Conservation (phyloP, 2,888 invertebrate species). For the Drosophila fulvimacula region DNA sequence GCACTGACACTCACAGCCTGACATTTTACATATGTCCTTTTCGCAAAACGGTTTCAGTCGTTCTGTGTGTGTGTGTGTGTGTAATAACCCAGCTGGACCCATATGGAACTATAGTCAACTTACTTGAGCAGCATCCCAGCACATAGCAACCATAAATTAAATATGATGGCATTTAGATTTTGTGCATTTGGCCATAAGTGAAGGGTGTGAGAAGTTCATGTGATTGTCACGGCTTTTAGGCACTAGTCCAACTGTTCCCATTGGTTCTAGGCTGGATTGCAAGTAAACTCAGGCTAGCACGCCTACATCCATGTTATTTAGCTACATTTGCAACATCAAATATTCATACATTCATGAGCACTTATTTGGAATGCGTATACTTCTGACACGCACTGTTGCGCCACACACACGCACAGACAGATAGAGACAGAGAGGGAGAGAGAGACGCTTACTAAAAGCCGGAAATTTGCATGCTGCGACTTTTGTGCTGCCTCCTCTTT, state of each 20-base stretch:
- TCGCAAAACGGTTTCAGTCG: constrained; percentile 30
- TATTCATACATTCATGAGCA: constrained; percentile 76
- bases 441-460: constrained; percentile 38
- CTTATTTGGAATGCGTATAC: constrained; percentile 61
- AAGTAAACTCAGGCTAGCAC: constrained; percentile 7
- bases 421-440: neutral
- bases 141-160: neutral
- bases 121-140: neutral
- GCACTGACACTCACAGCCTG: constrained; percentile 17
- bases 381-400: constrained; percentile 52
- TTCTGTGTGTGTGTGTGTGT: neutral
- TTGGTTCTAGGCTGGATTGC: constrained; percentile 20
- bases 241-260: constrained; percentile 6
- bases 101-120: constrained; percentile 7
- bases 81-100: constrained; percentile 32
- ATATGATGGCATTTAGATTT: constrained; percentile 4
- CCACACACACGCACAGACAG: neutral
- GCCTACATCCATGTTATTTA: constrained; percentile 49
- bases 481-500: constrained; percentile 18
- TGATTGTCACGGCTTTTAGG: constrained; percentile 2
- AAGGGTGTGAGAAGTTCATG: neutral
- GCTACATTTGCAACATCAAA: constrained; percentile 75
- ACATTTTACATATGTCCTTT: constrained; percentile 72
- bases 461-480: constrained; percentile 53
- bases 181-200: neutral